Conservation (phyloP, 2,888 invertebrate genomes). For the Diogma glabrata region DNA sequence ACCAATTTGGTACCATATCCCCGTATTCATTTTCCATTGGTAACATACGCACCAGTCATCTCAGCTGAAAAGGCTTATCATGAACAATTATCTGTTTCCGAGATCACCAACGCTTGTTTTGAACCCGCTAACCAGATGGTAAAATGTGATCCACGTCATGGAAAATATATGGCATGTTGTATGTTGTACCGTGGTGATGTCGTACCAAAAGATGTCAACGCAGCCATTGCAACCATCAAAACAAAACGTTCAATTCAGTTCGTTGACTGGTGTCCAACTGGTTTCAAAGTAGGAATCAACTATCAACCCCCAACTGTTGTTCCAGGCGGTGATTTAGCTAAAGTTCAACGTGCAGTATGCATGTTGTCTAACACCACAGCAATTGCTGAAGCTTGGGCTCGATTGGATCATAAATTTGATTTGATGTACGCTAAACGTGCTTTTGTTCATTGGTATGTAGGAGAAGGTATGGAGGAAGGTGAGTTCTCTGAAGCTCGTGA, state of each 20-base stretch:
- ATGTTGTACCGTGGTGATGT: slow-evolving; percentile 89
- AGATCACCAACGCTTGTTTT: slow-evolving; percentile 91
- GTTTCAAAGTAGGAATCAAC: slow-evolving; percentile 74
- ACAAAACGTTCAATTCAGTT: slow-evolving; percentile 88
- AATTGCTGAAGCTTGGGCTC: slow-evolving; percentile 93
- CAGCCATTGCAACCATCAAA: slow-evolving; percentile 86
- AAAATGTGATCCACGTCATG: slow-evolving; percentile 81
- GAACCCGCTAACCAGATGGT: slow-evolving; percentile 93
- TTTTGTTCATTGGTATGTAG: slow-evolving; percentile 91
- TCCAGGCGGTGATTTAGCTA: slow-evolving; percentile 84
- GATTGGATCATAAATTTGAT: slow-evolving; percentile 89
- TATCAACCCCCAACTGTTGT: slow-evolving; percentile 86
- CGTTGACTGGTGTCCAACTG: slow-evolving; percentile 79
- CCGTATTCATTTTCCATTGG: slow-evolving; percentile 87
- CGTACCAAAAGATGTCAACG: slow-evolving; percentile 87
- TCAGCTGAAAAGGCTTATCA: slow-evolving; percentile 90
- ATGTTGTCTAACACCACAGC: slow-evolving; percentile 96
- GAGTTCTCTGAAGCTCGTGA: slow-evolving; percentile 82
- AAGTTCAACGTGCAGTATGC: slow-evolving; percentile 90
- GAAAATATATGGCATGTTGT: slow-evolving; percentile 91
- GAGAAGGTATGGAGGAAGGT: slow-evolving; percentile 79
- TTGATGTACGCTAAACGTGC: slow-evolving; percentile 93
- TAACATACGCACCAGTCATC: slow-evolving; percentile 84
- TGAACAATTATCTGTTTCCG: slow-evolving; percentile 79
- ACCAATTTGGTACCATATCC: slow-evolving; percentile 90